Evolutionary conservation across 1,140 invertebrate species (phyloP).

Genomic region (Drosophila tropicalis): DNA sequence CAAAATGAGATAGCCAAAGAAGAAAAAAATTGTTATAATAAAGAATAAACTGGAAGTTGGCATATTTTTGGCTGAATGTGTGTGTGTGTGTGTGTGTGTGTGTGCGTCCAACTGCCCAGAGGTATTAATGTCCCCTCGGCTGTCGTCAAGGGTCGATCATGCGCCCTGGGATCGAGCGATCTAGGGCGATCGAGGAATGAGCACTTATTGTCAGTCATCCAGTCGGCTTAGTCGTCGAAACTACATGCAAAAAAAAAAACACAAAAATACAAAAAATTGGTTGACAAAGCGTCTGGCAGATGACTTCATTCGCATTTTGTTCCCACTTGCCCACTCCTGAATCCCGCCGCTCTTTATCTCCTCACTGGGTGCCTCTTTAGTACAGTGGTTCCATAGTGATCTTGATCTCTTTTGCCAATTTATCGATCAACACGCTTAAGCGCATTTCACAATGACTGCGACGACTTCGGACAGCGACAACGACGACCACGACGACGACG

Average conservation of each 20-base stretch:
- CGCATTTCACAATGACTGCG: conserved; percentile 61
- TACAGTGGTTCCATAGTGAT: conserved; percentile 12
- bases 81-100: conserved; percentile 26
- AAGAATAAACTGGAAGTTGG: conserved; percentile 50
- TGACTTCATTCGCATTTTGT: conserved; percentile 77
- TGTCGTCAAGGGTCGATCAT: conserved; percentile 55
- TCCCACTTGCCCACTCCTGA: conserved; percentile 8
- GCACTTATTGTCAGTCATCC: conserved; percentile 13
- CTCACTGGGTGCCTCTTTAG: conserved; percentile 1
- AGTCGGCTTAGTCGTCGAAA: conserved; percentile 70
- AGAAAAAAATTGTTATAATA: conserved; percentile 20
- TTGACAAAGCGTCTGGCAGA: conserved; percentile 75
- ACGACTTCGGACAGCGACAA: conserved; percentile 24
- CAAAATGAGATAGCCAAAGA: conserved; percentile 48
- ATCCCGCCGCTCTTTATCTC: conserved; percentile 47
- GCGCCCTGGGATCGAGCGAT: conserved; percentile 22
- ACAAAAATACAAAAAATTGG: conserved; percentile 41
- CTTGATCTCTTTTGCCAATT: conserved; percentile 62
- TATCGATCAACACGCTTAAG: conserved; percentile 80
- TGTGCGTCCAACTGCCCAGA: conserved; percentile 71
- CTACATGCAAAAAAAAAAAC: conserved; percentile 51
- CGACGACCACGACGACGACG: conserved; percentile 34
- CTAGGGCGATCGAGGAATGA: conserved; percentile 63
- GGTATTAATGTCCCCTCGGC: conserved; percentile 77
- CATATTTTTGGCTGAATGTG: conserved; percentile 50